These are phyloP conservation scores for Tenualosa ilisha DNA, from an alignment of 2,797 vertebrate genomes.

Conservation along the genomic window DNA sequence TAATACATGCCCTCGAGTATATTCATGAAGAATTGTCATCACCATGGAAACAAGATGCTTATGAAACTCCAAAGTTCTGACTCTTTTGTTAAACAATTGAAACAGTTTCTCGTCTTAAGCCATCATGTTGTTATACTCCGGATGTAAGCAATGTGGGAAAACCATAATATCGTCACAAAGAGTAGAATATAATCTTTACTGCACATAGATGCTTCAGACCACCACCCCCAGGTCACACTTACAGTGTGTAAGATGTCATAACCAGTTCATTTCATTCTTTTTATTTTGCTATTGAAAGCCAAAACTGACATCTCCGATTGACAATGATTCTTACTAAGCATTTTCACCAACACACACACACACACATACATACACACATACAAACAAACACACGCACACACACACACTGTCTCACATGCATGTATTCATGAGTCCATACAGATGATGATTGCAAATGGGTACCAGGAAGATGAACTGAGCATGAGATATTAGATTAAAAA, in stretches of 20 bases:
- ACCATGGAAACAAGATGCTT: slow-evolving; percentile 93
- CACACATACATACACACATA: background rate
- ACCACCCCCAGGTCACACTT: background rate
- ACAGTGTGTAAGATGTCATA: slow-evolving; percentile 10
- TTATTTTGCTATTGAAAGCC: background rate
- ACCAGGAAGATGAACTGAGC: slow-evolving; percentile 10
- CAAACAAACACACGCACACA: background rate
- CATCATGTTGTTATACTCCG: slow-evolving; percentile 80
- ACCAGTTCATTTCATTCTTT: slow-evolving; percentile 29
- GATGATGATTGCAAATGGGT: background rate
- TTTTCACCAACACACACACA: slow-evolving; percentile 38
- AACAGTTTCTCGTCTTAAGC: slow-evolving; percentile 75
- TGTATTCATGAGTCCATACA: background rate
- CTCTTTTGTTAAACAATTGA: slow-evolving; percentile 35
- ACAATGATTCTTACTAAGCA: slow-evolving; percentile 7
- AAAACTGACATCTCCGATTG: background rate
- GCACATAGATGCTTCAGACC: slow-evolving; percentile 75
- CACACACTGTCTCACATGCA: background rate
- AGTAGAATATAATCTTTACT: slow-evolving; percentile 77
- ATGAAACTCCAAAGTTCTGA: slow-evolving; percentile 80
- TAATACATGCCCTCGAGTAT: slow-evolving; percentile 94
- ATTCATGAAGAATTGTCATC: slow-evolving; percentile 82
- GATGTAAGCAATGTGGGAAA: slow-evolving; percentile 73
- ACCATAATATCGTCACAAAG: slow-evolving; percentile 80
- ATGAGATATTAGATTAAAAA: background rate